Evolutionary conservation across 2,797 vertebrate genomes (phyloP).

Genomic region (Morus bassanus): DNA sequence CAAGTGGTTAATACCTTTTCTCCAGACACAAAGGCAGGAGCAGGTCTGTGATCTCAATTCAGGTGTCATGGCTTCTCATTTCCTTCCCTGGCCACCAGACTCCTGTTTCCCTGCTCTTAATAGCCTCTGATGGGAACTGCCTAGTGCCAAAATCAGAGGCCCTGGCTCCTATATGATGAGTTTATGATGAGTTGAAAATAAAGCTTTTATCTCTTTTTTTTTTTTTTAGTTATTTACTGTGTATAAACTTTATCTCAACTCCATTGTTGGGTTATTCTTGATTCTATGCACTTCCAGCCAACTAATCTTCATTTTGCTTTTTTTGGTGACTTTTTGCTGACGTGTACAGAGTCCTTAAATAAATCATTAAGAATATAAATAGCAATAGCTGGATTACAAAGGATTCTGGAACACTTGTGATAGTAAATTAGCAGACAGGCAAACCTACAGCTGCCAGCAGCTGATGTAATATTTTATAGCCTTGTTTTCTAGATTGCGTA

Average conservation of each 20-base stretch:
- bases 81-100: slow-evolving; percentile 17
- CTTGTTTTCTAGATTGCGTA: slow-evolving; percentile 46
- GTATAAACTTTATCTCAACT: slow-evolving; percentile 9
- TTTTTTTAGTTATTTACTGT: background rate
- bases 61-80: slow-evolving; percentile 43
- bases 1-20: slow-evolving; percentile 10
- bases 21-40: slow-evolving; percentile 26
- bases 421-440: slow-evolving; percentile 49
- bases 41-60: slow-evolving; percentile 41
- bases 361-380: slow-evolving; percentile 55
- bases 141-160: background rate
- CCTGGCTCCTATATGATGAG: background rate
- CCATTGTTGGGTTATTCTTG: background rate
- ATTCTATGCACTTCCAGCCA: background rate
- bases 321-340: slow-evolving; percentile 44
- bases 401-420: slow-evolving; percentile 45
- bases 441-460: slow-evolving; percentile 52
- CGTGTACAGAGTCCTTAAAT: slow-evolving; percentile 23
- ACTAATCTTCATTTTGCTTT: slow-evolving; percentile 29
- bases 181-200: background rate
- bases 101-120: slow-evolving; percentile 46
- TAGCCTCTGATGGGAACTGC: slow-evolving; percentile 22
- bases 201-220: background rate
- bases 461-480: slow-evolving; percentile 61
- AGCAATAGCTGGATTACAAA: slow-evolving; percentile 50